Base-by-base conservation (phyloP, 2,797 vertebrate species). In the Lepus townsendii region DNA sequence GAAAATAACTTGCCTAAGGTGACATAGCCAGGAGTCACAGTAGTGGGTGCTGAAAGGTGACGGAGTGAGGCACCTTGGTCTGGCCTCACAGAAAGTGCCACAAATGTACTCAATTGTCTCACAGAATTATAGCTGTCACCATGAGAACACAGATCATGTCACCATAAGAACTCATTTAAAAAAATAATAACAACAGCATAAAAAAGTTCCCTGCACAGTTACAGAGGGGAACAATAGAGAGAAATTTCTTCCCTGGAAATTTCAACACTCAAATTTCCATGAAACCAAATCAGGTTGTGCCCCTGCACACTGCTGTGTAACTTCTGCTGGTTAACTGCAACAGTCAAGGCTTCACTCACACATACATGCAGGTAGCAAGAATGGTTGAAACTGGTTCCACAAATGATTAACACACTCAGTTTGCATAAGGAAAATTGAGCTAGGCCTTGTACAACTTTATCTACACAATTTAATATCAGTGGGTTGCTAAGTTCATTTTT, bases 271-370 rank as follows among this genome's bases (percentile, higher is more conserved):
- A 52, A 32, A 52, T 12, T 76, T 71, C 14, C 75, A 65, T 0
- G 54, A 78, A 71, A 71, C 3, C 38, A 88, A 68, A n/a, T 11
- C 35, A 73, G 92, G 7, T 0, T 30, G n/a, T 7, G 11, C 6
- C 1, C 7, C 17, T 3, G 1, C 1, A 8, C 10, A 65, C 0
- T 32, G 9, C 57, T 24, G 0, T 13, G 7, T 12, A 17, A 20
- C 62, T 30, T 78, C 60, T 11, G 9, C 14, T 1, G 42, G 47
- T 30, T 32, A 38, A 4, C 14, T 11, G 7, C 27, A 5, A 47
- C 1, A 13, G 7, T 7, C 57, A 57, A 47, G 0, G 0, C 19
- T 54, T 20, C 69, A 38, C 22, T 9, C 86, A 24, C 63, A 80
- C 16, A 3, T 9, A 10, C 3, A 42, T 13, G 22, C 17, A 78